Base-by-base conservation (phyloP, 2,888 invertebrate species). In the Thymelicus acteon region DNA sequence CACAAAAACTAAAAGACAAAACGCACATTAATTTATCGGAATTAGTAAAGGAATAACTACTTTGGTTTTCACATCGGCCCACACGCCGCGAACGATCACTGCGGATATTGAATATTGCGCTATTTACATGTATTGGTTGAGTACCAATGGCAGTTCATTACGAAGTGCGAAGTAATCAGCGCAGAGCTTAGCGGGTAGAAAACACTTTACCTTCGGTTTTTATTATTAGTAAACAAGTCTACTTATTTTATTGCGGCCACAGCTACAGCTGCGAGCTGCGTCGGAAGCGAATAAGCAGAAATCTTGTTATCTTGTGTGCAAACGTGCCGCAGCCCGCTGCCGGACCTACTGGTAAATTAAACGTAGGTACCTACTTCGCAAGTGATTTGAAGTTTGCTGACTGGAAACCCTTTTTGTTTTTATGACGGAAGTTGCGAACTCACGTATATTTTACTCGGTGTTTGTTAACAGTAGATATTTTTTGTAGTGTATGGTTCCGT, bases 121-220 rank as follows among this genome's bases (percentile, higher is more conserved):
- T 31, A 31, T 31, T 31, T 31, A 31, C 31, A 31, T 31, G 31
- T 31, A 44, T 44, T 12, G 44, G 47, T 66, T 66, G 58, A 58
- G 58, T 12, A 66, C 40, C 58, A n/a, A 12, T 13, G 66, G n/a
- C 31, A 15, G n/a, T 58, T 66, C 66, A 58, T 66, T 47, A 58
- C 66, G 58, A 66, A 39, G 47, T 66, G 66, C 58, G 37, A 58
- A 66, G 66, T 66, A 66, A 66, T 66, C 66, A 19, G 57, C 66
- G 24, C 31, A 66, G 47, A 66, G 47, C 58, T 40, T 24, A 15
- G 58, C 44, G 31, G 31, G 47, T 58, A 66, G 66, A 66, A 48
- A 66, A 58, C 66, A 66, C 66, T 66, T 52, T 15, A 65, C 44
- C 65, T n/a, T 57, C 57, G 31, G 57, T 66, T 66, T 66, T 58